Base-by-base conservation (phyloP, 2,113 vertebrate genomes). In the Lagopus muta region DNA sequence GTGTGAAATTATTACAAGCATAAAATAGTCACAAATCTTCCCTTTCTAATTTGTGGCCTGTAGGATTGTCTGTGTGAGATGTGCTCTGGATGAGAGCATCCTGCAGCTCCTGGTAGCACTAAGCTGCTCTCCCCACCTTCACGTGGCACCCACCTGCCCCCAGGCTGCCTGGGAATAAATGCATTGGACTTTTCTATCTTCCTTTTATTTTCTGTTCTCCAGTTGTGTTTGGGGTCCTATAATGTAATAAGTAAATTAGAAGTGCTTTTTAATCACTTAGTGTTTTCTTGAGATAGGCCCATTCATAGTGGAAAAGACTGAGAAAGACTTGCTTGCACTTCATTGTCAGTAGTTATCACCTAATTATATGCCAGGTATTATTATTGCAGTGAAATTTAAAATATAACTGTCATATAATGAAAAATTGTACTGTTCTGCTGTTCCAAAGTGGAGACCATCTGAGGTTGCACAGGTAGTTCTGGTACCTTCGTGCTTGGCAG, bases 21-120 rank as follows among this genome's bases (percentile, higher is more conserved):
- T 94, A 69, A 94, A 88, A 54, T 75, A 50, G 62, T 80, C 34
- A 86, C 65, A 50, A 62, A 40, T 90, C 43, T 30, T 54, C 10
- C 21, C 58, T 34, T 50, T 48, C 34, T 32, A 25, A 5, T 6
- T 8, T 28, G 24, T 65, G 67, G 40, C 40, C 3, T 7, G 8
- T 17, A 32, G 57, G 38, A 25, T 36, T 74, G 79, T 6, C 55
- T 34, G 36, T 34, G 47, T 54, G 42, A 47, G 71, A 25, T 27
- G 28, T 43, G 22, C 62, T 73, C 0, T 1, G 25, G 47, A 10
- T 79, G 74, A 71, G 47, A 1, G 78, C 6, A 18, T 52, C 40
- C 38, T 17, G 25, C 22, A 13, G 9, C 43, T 76, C 28, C 60
- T 45, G 54, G 32, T 45, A 75, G 15, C 24, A 7, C 43, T 17